Percentiles rank a stretch among this genome's conserved stretches.
Evolutionary conservation across 2,888 invertebrate species (phyloP).

Genomic region (Cylindroiulus punctatus): DNA sequence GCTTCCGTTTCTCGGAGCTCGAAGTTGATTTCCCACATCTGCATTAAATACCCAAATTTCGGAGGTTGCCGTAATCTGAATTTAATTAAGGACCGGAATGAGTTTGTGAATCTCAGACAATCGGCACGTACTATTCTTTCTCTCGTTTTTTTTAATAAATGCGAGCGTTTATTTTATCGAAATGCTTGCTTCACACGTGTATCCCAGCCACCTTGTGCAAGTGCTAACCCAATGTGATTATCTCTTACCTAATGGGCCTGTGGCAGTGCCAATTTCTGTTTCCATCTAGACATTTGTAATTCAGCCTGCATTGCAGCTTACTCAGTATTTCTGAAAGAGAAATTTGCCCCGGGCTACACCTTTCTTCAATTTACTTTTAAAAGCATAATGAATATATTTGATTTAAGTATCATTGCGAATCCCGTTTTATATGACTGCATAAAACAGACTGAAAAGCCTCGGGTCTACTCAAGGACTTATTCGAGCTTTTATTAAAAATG

Average conservation of each 20-base stretch:
- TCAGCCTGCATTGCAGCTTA: neutral
- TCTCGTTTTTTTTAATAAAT: neutral
- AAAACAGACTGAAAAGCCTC: neutral
- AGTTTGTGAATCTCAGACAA: neutral
- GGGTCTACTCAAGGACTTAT: neutral
- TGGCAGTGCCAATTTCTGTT: neutral
- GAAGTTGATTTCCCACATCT: neutral
- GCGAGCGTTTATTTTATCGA: neutral
- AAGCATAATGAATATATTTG: conserved; percentile 14
- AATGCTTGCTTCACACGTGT: neutral
- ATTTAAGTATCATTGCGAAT: neutral
- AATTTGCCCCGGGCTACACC: neutral
- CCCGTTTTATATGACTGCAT: neutral
- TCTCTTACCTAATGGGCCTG: conserved; percentile 1
- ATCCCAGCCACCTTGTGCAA: neutral
- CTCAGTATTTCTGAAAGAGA: neutral
- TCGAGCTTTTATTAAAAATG: neutral
- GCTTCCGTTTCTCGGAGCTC: neutral
- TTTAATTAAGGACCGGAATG: neutral
- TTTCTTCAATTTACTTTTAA: conserved; percentile 32
- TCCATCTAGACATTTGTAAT: neutral
- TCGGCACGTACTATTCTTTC: neutral
- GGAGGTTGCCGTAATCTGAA: neutral
- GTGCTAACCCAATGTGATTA: conserved; percentile 21
- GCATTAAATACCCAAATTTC: neutral